Evolutionary conservation across 2,113 vertebrate species (phyloP).

Genomic region (Datnioides undecimradiatus): DNA sequence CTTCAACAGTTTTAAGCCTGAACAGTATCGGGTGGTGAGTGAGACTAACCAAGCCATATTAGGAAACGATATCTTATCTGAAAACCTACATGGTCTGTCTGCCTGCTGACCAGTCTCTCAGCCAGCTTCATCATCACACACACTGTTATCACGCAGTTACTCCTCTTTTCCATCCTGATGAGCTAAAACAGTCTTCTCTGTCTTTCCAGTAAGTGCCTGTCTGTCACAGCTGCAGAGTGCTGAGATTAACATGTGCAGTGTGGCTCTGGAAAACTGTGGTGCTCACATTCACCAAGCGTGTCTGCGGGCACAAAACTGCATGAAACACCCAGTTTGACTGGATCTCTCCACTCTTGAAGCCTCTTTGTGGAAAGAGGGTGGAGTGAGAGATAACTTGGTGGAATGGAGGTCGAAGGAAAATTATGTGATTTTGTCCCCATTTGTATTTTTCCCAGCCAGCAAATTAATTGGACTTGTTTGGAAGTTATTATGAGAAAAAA

Average conservation of each 20-base stretch:
- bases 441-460: constrained; percentile 38
- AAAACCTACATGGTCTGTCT: constrained; percentile 67
- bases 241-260: constrained; percentile 47
- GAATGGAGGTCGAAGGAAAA: constrained; percentile 1
- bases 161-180: constrained; percentile 78
- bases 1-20: constrained; percentile 11
- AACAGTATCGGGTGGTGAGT: constrained; percentile 24
- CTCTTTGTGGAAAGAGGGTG: constrained; percentile 8
- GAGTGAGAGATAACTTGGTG: background rate
- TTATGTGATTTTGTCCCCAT: constrained; percentile 13
- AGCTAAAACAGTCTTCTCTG: constrained; percentile 57
- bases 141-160: constrained; percentile 69
- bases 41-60: constrained; percentile 54
- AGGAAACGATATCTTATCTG: constrained; percentile 65
- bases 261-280: constrained; percentile 65
- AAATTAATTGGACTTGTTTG: constrained; percentile 58
- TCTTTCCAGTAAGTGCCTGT: constrained; percentile 63
- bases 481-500: constrained; percentile 60
- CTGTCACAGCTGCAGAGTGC: constrained; percentile 51
- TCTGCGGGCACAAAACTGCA: constrained; percentile 45
- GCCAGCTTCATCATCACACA: constrained; percentile 31
- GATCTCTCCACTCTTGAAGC: constrained; percentile 23
- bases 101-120: constrained; percentile 58
- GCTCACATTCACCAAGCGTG: constrained; percentile 39
- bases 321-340: constrained; percentile 23